Evolutionary conservation across 1,140 invertebrate species (phyloP).

Genomic region (Pseudachorutes palmiensis): DNA sequence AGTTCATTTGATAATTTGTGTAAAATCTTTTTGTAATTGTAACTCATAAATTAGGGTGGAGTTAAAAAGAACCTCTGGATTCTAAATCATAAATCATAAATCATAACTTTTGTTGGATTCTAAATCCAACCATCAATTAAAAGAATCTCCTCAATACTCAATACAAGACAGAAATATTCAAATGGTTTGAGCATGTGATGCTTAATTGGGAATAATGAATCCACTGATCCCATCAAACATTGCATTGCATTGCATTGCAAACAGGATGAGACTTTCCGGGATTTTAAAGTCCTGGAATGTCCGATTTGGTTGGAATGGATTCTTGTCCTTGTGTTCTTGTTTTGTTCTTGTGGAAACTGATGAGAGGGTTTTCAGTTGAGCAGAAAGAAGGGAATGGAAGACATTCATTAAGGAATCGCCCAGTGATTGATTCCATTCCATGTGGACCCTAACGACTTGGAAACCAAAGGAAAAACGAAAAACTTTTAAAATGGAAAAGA

Average conservation of each 20-base stretch:
- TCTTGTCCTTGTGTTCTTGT: no score
- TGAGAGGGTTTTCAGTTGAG: conserved; percentile 12
- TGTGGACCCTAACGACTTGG: conserved; percentile 37
- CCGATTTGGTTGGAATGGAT: neutral
- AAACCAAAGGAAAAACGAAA: conserved; percentile 21
- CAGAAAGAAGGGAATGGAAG: neutral
- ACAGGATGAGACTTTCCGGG: neutral
- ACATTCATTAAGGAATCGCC: conserved; percentile 34
- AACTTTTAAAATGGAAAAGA: conserved; percentile 3
- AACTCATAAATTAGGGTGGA: no score
- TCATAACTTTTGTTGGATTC: no score
- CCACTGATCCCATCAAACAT: no score
- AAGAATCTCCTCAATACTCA: no score
- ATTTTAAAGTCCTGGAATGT: neutral
- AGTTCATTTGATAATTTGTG: no score
- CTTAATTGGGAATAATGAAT: neutral
- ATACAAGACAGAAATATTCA: no score
- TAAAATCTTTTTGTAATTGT: no score
- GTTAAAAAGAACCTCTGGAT: no score
- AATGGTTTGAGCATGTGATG: neutral
- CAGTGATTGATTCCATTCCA: conserved; percentile 39
- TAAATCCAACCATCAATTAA: no score
- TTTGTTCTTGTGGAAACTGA: neutral
- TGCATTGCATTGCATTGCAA: neutral
- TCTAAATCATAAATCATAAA: no score